Conservation (phyloP, 2,113 vertebrate species). For the Bos javanicus region DNA sequence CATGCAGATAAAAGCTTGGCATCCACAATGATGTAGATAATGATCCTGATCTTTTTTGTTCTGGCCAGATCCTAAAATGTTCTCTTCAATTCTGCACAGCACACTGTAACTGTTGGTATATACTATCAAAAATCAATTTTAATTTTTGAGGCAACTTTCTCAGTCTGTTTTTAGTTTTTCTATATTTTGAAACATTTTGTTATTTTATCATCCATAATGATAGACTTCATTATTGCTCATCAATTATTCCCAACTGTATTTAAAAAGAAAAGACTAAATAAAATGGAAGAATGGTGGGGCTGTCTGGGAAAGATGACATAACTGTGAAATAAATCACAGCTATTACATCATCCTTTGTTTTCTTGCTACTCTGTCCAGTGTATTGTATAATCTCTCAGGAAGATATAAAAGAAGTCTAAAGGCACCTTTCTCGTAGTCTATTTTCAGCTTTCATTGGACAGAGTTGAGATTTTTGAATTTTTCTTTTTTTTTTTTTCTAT, state of each 20-base stretch:
- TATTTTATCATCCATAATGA: not conserved
- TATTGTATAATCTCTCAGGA: not conserved
- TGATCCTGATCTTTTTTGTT: not conserved
- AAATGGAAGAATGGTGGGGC: slow-evolving; percentile 23
- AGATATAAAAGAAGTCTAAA: not conserved
- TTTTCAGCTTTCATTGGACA: slow-evolving; percentile 36
- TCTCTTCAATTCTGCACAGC: not conserved
- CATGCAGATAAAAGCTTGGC: not conserved
- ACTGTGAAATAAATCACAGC: not conserved
- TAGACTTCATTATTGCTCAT: not conserved
- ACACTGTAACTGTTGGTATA: not conserved
- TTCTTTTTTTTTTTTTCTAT: not conserved
- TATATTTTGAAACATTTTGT: slow-evolving; percentile 15
- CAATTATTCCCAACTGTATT: not conserved
- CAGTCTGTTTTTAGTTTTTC: not conserved
- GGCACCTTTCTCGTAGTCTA: not conserved
- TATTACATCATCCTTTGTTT: not conserved
- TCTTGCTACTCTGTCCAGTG: not conserved
- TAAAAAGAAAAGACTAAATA: not conserved
- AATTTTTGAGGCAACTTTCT: not conserved
- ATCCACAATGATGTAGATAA: not conserved
- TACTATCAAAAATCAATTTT: not conserved
- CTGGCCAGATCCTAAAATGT: not conserved
- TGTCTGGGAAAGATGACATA: not conserved
- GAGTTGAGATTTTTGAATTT: not conserved